Percentiles rank a stretch among this genome's conserved stretches.
These are phyloP conservation scores for Plecotus auritus DNA, from an alignment of 2,113 vertebrate species.

Conservation along the genomic window DNA sequence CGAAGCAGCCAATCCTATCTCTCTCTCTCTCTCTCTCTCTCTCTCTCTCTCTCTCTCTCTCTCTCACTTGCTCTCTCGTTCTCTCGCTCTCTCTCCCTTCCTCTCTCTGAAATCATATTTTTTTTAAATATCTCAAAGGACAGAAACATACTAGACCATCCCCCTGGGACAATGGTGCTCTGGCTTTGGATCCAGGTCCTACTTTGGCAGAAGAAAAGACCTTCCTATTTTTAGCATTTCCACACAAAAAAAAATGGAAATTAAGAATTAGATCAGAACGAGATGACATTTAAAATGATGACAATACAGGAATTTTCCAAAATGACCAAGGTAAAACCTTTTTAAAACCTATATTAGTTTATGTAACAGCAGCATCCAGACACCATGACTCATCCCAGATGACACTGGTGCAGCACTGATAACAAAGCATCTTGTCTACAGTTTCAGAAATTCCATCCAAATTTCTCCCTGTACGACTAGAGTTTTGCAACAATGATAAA, in stretches of 20 bases:
- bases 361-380: neutral
- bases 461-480: neutral
- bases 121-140: too few relatives aligned
- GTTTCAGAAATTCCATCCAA: neutral
- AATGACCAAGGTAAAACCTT: neutral
- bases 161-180: neutral
- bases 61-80: too few relatives aligned
- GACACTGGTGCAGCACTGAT: neutral
- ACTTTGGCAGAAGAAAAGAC: neutral
- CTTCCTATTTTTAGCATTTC: neutral
- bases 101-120: too few relatives aligned
- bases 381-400: conserved; percentile 1
- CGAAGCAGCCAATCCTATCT: too few relatives aligned
- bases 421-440: neutral
- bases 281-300: conserved; percentile 12
- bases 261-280: neutral
- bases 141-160: neutral
- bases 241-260: conserved; percentile 15
- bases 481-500: neutral
- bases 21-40: too few relatives aligned
- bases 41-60: too few relatives aligned
- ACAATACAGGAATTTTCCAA: conserved; percentile 15
- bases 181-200: neutral
- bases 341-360: neutral
- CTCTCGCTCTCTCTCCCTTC: too few relatives aligned